phyloP scores from a whole-genome alignment of 2,113 vertebrate species.

The Tor tambroides region DNA sequence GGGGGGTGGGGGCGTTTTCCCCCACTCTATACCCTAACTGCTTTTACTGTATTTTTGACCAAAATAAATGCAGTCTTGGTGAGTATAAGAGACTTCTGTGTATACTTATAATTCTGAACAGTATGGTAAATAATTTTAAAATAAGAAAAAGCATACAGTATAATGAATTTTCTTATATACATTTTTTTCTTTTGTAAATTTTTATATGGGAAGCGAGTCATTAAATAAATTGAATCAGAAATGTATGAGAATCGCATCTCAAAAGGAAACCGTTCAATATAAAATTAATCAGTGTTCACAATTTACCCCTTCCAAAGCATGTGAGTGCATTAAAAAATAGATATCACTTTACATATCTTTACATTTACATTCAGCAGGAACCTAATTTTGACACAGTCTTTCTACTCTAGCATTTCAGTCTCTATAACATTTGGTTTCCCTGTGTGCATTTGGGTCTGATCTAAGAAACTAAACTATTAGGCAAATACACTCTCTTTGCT shows the following conservation, averaged over 20 bases:
- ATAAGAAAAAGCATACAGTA: neutral
- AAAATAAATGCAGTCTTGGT: neutral
- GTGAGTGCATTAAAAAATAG: neutral
- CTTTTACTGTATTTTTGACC: neutral
- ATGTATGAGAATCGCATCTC: neutral
- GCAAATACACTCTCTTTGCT: neutral
- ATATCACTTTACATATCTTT: neutral
- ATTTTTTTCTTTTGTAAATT: neutral
- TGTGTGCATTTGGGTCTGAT: conserved; percentile 25
- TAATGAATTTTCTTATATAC: neutral
- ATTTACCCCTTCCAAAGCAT: neutral
- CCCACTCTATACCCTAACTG: no score
- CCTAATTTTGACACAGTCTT: conserved; percentile 1
- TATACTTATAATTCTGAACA: no score
- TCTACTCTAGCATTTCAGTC: neutral
- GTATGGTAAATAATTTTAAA: neutral
- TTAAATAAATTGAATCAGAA: conserved; percentile 11
- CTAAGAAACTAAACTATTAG: conserved; percentile 2
- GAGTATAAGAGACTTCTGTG: neutral
- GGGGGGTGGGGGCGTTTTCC: no score
- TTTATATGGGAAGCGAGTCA: neutral
- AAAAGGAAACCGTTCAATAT: neutral
- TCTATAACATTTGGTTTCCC: conserved; percentile 2
- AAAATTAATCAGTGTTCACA: neutral
- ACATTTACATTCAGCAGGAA: neutral